Evolutionary conservation across 2,888 invertebrate species (phyloP).

Genomic region (Crocallis elinguaria): DNA sequence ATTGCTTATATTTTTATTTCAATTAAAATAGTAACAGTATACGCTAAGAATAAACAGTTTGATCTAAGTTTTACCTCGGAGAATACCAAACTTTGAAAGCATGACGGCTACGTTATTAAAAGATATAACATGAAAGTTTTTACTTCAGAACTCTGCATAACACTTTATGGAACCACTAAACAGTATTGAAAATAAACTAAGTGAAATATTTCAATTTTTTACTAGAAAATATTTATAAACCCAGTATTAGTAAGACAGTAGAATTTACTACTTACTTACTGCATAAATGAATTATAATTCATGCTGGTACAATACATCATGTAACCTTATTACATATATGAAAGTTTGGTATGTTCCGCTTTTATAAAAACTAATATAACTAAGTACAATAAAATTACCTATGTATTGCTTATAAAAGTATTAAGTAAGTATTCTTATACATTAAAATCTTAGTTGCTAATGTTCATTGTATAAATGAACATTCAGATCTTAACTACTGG

Average conservation of each 20-base stretch:
- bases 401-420: background rate
- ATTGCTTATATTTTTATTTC: constrained; percentile 26
- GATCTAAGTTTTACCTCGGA: constrained; percentile 6
- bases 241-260: too few species aligned
- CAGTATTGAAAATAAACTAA: background rate
- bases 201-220: too few species aligned
- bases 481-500: constrained; percentile 54
- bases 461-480: constrained; percentile 18
- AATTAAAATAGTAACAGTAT: constrained; percentile 17
- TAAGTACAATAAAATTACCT: background rate
- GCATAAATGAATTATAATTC: too few species aligned
- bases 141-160: background rate
- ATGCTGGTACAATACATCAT: too few species aligned
- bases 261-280: too few species aligned
- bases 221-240: too few species aligned
- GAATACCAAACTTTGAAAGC: constrained; percentile 21
- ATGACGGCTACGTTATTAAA: constrained; percentile 14
- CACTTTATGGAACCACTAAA: background rate
- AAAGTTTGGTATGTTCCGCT: too few species aligned
- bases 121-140: background rate
- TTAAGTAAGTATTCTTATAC: too few species aligned
- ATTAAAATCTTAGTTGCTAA: constrained; percentile 6
- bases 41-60: constrained; percentile 13
- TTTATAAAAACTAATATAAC: background rate
- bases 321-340: too few species aligned